Evolutionary conservation across 2,797 vertebrate genomes (phyloP).

Genomic region (Halcyon badia): DNA sequence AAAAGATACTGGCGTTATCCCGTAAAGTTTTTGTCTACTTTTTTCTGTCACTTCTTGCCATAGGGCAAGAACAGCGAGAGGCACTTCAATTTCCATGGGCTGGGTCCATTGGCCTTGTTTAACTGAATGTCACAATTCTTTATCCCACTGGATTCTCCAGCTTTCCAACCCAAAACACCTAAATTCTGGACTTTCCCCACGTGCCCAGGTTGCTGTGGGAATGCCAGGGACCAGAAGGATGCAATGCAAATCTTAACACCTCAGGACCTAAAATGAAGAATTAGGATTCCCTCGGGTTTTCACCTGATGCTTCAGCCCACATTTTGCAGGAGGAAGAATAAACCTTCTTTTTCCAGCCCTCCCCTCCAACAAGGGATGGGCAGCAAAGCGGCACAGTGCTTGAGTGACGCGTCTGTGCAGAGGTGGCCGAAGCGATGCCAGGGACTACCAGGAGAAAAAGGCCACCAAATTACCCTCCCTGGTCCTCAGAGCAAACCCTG

Average conservation of each 20-base stretch:
- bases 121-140: background rate
- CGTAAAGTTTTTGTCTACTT: background rate
- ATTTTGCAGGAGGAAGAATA: background rate
- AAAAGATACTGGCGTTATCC: background rate
- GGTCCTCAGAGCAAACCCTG: background rate
- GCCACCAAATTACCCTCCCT: background rate
- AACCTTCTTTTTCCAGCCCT: background rate
- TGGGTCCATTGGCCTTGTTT: background rate
- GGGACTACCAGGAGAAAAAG: background rate
- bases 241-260: background rate
- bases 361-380: background rate
- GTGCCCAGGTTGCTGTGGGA: background rate
- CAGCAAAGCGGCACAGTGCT: background rate
- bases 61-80: fast-evolving
- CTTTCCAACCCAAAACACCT: background rate
- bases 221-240: background rate
- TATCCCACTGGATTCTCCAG: background rate
- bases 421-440: background rate
- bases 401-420: background rate
- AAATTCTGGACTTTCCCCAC: background rate
- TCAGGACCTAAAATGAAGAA: fast-evolving
- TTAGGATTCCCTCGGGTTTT: background rate
- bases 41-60: background rate
- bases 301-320: background rate
- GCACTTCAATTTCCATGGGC: background rate